Evolutionary conservation across 2,797 vertebrate species (phyloP), one percentile per base, ranked within the genome.

Genomic region (Euphonia xanthogaster): DNA sequence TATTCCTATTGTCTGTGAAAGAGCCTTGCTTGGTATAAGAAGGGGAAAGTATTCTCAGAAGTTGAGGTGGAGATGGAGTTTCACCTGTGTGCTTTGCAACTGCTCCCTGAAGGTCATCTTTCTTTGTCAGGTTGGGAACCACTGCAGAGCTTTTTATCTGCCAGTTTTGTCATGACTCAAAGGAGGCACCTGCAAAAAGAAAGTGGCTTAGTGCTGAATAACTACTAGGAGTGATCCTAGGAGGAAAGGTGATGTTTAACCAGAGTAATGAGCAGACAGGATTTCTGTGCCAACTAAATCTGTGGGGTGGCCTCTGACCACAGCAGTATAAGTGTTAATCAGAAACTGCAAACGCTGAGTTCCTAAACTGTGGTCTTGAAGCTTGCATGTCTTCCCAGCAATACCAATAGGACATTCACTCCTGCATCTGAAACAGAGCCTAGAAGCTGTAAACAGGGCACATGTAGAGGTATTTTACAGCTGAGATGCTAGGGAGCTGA

Each of bases 101-200:
- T 67, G 37, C 20, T 88, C 16, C 31, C 14, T 66, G 53, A 39
- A 42, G 12, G 35, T 50, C 27, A 72, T 53, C 60, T 54, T 23
- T 57, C 33, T 78, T 63, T 51, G 44, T 57, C 86, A 55, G 17
- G 3, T 4, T 71, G 40, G n/a, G 50, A 86, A 39, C 37, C 23
- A 19, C 12, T 45, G 30, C 62, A 68, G 61, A 87, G 13, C 30
- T 67, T 67, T 75, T 53, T 31, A 7, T 55, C 66, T 81, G 66
- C 25, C 17, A n/a, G 6, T 42, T 51, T 86, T 86, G 51, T 44
- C 53, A 6, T 12, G 20, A 30, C 28, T 86, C 50, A 31, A 2
- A 57, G 65, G 37, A 74, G 14, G 3, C 17, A 50, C 98, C 98
- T 99, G 92, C 37, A 92, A 72, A 90, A 77, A 77, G 12, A 44